Base-by-base conservation (phyloP, 2,113 vertebrate genomes). In the Neogobius melanostomus region DNA sequence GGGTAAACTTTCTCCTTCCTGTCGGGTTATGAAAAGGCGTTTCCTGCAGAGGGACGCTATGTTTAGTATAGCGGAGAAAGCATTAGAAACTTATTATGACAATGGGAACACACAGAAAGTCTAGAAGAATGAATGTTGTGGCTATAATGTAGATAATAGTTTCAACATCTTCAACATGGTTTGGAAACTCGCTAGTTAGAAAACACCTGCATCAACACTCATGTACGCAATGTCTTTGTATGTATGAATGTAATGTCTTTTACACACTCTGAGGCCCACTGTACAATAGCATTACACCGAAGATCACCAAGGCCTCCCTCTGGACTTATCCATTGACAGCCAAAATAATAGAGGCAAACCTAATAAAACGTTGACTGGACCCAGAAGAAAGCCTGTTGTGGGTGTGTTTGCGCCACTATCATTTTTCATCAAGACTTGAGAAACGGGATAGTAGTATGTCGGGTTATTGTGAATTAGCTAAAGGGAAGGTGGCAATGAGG, bases 301-400 rank as follows among this genome's bases (percentile, higher is more conserved):
- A 28, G 45, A 42, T 1, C 36, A 36, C 54, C 53, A 28, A 45
- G 71, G 43, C 9, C n/a, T 75, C 66, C 66, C 64, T 63, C 59
- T 73, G 57, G 71, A 76, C 61, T 45, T 21, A 64, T 64, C 66
- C 57, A 69, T 54, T 71, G 66, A 79, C 82, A 64, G 79, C 36
- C 66, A 53, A 66, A 64, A 73, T 76, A 64, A 82, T 62, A 66
- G 65, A 36, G 66, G 50, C 64, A 61, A 68, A 28, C 72, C 80
- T 86, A 77, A 80, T 88, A 85, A 85, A 90, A 83, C 82, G 85
- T 91, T 86, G 87, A 87, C 77, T 76, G 72, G 76, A 45, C 60
- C 54, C 2, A 73, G 68, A 89, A 85, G 84, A 89, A 85, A 83
- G 63, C 66, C 71, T 68, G 79, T 66, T 48, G 46, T 64, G 71